Conservation (phyloP, 2,797 vertebrate species). For the Atherinosoma microstoma region DNA sequence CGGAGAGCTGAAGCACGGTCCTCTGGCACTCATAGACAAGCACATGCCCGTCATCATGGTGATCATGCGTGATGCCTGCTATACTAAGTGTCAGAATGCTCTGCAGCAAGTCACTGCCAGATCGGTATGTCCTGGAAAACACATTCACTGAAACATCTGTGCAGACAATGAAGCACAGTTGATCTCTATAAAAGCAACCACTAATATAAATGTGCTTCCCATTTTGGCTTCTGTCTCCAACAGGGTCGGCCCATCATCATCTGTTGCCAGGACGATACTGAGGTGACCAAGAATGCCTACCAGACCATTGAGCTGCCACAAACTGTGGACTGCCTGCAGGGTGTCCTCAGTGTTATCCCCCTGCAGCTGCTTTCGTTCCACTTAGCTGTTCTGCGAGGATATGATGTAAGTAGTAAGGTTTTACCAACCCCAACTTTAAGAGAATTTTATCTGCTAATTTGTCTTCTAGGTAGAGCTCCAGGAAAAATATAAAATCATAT, state of each 20-base stretch:
- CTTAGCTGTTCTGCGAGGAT: constrained; percentile 94
- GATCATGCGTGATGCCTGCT: constrained; percentile 94
- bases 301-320: constrained; percentile 93
- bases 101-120: constrained; percentile 93
- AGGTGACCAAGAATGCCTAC: constrained; percentile 89
- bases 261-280: constrained; percentile 90
- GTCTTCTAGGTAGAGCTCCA: not conserved
- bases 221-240: constrained; percentile 18
- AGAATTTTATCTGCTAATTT: constrained; percentile 2
- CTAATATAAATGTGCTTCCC: not conserved
- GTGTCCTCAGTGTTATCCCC: constrained; percentile 93
- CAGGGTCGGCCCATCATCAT: constrained; percentile 95
- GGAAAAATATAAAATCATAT: not conserved
- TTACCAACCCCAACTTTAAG: not conserved
- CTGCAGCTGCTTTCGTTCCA: constrained; percentile 96
- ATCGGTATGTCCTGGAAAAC: constrained; percentile 81
- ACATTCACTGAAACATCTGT: not conserved
- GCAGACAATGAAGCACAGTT: not conserved
- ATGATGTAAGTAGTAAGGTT: constrained; percentile 85
- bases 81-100: constrained; percentile 95
- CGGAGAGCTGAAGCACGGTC: constrained; percentile 95
- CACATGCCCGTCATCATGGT: constrained; percentile 98
- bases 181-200: not conserved
- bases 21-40: constrained; percentile 92
- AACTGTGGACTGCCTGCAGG: constrained; percentile 95